Evolutionary conservation across 2,888 invertebrate species (phyloP), one percentile per base, ranked within the genome.

Genomic region (Galeruca laticollis): DNA sequence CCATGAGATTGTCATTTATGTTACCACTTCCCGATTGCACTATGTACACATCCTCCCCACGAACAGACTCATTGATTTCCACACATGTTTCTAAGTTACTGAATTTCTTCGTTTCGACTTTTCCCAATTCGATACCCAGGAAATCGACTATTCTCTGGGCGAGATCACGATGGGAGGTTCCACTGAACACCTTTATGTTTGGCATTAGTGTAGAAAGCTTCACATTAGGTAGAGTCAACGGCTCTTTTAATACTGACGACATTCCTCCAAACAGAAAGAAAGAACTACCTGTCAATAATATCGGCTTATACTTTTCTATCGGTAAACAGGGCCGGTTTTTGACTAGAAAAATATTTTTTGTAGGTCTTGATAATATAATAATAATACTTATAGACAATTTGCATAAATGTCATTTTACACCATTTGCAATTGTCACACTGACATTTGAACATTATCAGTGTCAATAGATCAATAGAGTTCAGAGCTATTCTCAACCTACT

Each of bases 41-140:
- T 83, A 97, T 97, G 87, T 96, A 97, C 62, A 97, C 97, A 90
- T 97, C 97, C 88, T 97, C 96, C n/a, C 97, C 97, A 76, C 97
- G 90, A n/a, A 97, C 97, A 0, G 95, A 96, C 86, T 97, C 97
- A 66, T 95, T 96, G 77, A 97, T 96, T 87, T 97, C 97, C 73
- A 97, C 96, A 85, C 97, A 96, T 88, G 98, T 98, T 89, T 99
- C 98, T 88, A 97, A 93, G 89, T 99, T 99, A 87, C 97, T 97
- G 87, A 99, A 99, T 89, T 99, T 99, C 88, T 98, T 99, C 79
- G 98, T 95, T 84, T 98, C 97, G 78, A 98, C 98, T 89, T 52
- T 56, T 40, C 64, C 64, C 40, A 64, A 20, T 26, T 98, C 97
- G 84, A 99, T 96, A 80, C 97, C 98, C 71, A 99, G 91, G 75